Evolutionary conservation across 2,888 invertebrate genomes (phyloP), one percentile per base, ranked within the genome.

Genomic region (Synanthedon tipuliformis): DNA sequence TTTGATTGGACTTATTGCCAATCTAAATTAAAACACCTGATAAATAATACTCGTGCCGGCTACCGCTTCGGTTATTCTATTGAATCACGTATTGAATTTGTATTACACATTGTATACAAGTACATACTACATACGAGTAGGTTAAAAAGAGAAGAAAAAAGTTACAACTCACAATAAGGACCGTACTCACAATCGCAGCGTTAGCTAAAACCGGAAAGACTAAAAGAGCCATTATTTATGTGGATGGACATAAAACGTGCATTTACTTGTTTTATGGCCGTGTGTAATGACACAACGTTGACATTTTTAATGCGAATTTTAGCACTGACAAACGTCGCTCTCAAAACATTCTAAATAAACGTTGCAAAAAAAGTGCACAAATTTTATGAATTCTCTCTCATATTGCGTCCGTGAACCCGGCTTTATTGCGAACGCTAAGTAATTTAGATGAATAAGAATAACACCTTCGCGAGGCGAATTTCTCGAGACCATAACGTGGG

Each of bases 321-420:
- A 70, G 71, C 77, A 76, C 76, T 71, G 76, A 64, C 72, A 74
- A 72, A 73, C 58, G 67, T 63, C 59, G 60, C 60, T 63, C 59
- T 59, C 60, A 61, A 63, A 60, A 64, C 68, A 71, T 79, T 78
- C 76, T 73, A 68, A 72, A 76, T 79, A 79, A 66, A 71, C 68
- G 65, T 64, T 81, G 82, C 81, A 83, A 84, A 84, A n/a, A 50
- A 82, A 83, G 69, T 86, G 86, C 86, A 85, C 73, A 77, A 69
- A 76, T 80, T 75, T 65, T 63, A 72, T 72, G 69, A 81, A 66
- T 57, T 59, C 63, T 60, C 59, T 67, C 67, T 70, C 68, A 68
- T 75, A 71, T 67, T 60, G 62, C 68, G 81, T 70, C 73, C 81
- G 58, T 81, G 80, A 81, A 81, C 80, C 70, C 67, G 65, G 60